Evolutionary conservation across 1,140 invertebrate genomes (phyloP).

Genomic region (Stegodyphus mimosarum): DNA sequence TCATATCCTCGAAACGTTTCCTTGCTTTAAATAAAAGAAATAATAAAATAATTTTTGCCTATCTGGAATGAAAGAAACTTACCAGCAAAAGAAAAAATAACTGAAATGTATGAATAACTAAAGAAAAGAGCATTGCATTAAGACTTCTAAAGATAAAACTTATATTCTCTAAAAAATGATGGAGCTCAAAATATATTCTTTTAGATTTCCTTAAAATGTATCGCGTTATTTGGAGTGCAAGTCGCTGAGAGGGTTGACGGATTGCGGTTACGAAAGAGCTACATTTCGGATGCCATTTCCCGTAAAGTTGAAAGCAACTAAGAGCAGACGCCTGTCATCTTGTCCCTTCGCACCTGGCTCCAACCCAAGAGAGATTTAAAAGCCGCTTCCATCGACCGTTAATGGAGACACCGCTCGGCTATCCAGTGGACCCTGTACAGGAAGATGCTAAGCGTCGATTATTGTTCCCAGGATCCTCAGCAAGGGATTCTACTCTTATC

Average conservation of each 20-base stretch:
- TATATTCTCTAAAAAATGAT: too few relatives aligned
- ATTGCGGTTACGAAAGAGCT: slow-evolving; percentile 19
- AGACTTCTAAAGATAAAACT: too few relatives aligned
- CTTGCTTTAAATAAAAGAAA: too few relatives aligned
- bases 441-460: slow-evolving; percentile 11
- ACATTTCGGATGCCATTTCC: slow-evolving; percentile 10
- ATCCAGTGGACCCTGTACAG: slow-evolving; percentile 30
- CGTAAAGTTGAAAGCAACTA: slow-evolving; percentile 29
- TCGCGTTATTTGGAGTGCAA: slow-evolving; percentile 19
- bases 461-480: slow-evolving; percentile 9
- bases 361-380: slow-evolving; percentile 43
- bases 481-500: too few relatives aligned
- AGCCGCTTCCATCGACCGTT: slow-evolving; percentile 49
- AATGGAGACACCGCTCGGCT: slow-evolving; percentile 48
- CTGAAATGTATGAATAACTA: too few relatives aligned
- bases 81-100: too few relatives aligned
- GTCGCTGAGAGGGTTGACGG: slow-evolving; percentile 27
- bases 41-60: too few relatives aligned
- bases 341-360: slow-evolving; percentile 37
- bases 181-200: slow-evolving; percentile 3
- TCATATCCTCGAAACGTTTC: too few relatives aligned
- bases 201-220: slow-evolving; percentile 3
- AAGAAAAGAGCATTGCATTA: too few relatives aligned
- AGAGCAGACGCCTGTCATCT: slow-evolving; percentile 39
- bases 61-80: too few relatives aligned